Evolutionary conservation across 2,888 invertebrate species (phyloP), one percentile per base, ranked within the genome.

Genomic region (Nemotelus nigrinus): DNA sequence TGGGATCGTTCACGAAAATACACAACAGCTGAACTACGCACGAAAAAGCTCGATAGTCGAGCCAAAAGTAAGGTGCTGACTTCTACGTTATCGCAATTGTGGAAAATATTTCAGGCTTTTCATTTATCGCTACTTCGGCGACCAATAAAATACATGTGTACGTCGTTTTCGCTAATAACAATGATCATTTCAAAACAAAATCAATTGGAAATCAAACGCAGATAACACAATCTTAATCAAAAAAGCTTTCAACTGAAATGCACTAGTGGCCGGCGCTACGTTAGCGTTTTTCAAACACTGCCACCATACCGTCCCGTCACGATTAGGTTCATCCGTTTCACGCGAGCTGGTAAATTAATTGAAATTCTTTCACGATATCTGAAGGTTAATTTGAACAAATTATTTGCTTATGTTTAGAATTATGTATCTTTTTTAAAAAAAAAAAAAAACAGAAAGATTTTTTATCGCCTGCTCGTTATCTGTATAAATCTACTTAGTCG

Each of bases 191-290:
- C 5, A 25, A 53, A 10, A 39, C 3, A 67, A 43, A 70, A 70
- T 47, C 41, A 43, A 70, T 25, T 55, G 47, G 5, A 53, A 70
- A 70, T 41, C 53, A 70, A 43, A 60, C 43, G n/a, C 7, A 60
- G 74, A 74, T 74, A 74, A 43, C 74, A 74, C 74, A 74, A 60
- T 72, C 72, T 10, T 47, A 60, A 63, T 6, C 8, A 44, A n/a
- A 48, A 67, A 67, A 67, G 48, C 67, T 48, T 67, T 48, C 48
- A 7, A 25, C 25, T 25, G 25, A 25, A 25, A 25, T 25, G 25
- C 25, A 10, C 39, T 67, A 48, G 41, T 50, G 25, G 25, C 25
- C 25, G 25, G 25, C 25, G 25, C 25, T 25, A 25, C 53, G 25
- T 5, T 8, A 70, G 44, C 25, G 50, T 5, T 68, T 47, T 65